These are phyloP conservation scores for Eupithecia exiguata DNA, from an alignment of 2,888 invertebrate species.

Conservation along the genomic window DNA sequence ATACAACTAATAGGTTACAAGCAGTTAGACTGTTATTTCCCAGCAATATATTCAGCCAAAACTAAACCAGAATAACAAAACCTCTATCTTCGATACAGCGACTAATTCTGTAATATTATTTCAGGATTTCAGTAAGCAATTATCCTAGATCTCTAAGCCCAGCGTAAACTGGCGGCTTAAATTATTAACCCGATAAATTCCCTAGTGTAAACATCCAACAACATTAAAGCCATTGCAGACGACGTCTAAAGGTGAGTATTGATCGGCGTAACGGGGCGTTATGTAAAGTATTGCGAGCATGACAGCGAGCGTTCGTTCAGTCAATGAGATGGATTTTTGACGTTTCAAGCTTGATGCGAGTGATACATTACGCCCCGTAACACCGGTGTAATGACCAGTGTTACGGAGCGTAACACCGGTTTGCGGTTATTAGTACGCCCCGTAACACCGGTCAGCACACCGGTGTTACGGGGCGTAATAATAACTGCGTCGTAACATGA, in stretches of 20 bases:
- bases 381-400: too few relatives aligned
- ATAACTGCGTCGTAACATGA: not conserved
- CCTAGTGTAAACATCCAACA: conserved; percentile 41
- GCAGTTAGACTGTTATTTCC: not conserved
- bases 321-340: too few relatives aligned
- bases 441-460: too few relatives aligned
- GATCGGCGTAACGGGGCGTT: too few relatives aligned
- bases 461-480: too few relatives aligned
- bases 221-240: conserved; percentile 14
- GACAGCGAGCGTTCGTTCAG: too few relatives aligned
- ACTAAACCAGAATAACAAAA: conserved; percentile 2
- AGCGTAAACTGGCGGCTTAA: conserved; percentile 42
- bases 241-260: not conserved
- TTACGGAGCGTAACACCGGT: too few relatives aligned
- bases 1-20: not conserved
- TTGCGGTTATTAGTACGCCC: too few relatives aligned
- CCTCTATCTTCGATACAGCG: not conserved
- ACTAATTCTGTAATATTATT: conserved; percentile 10
- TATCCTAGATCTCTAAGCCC: conserved; percentile 37
- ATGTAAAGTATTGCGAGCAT: too few relatives aligned
- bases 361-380: too few relatives aligned
- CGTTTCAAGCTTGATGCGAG: too few relatives aligned
- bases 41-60: not conserved
- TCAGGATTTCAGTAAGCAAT: conserved; percentile 25
- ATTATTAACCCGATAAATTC: conserved; percentile 50